These are phyloP conservation scores for Haplochromis vanheusdeni DNA, from an alignment of 2,113 vertebrate species.

Conservation along the genomic window DNA sequence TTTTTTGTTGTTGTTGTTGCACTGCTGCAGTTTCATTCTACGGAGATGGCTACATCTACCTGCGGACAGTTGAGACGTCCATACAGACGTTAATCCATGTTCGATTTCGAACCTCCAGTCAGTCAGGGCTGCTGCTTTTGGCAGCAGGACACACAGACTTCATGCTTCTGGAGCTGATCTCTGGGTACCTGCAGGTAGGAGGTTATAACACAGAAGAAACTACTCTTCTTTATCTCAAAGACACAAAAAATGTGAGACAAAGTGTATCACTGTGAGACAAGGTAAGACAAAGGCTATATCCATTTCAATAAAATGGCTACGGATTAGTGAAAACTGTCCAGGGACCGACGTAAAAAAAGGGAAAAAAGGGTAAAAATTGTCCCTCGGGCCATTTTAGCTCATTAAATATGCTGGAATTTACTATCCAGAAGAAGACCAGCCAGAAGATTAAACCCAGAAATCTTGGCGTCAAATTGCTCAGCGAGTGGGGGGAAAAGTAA, in stretches of 20 bases:
- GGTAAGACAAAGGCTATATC: not conserved
- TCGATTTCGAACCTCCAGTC: constrained; percentile 76
- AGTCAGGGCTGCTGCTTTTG: constrained; percentile 80
- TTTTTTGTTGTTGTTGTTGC: not conserved
- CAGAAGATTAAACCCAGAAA: not conserved
- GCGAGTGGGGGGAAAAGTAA: not conserved
- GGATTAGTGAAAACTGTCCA: not conserved
- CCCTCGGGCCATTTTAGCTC: not conserved
- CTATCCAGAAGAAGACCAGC: not conserved
- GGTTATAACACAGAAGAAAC: not conserved
- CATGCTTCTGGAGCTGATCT: constrained; percentile 76
- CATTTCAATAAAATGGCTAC: not conserved
- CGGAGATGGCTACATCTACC: constrained; percentile 79
- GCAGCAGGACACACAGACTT: constrained; percentile 76
- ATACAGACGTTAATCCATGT: constrained; percentile 72
- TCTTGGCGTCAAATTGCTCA: constrained; percentile 31
- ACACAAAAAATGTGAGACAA: not conserved
- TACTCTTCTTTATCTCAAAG: not conserved
- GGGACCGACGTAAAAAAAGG: not conserved
- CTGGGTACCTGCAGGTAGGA: constrained; percentile 73
- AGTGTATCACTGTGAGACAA: not conserved
- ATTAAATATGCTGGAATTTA: not conserved
- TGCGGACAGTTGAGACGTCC: constrained; percentile 68
- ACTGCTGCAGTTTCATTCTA: constrained; percentile 78
- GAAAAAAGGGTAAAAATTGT: not conserved